Percentiles rank a stretch among this genome's conserved stretches.
Conservation (phyloP, 2,113 vertebrate species). For the Felis catus region F.catus_Fca126_mat1.0 CM031415.1:166594501-166595000, state of each 20-base stretch:
- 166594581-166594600: not conserved
- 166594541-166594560: not conserved
- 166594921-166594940: not conserved
- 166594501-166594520: not conserved
- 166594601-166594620: not conserved
- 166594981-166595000: not conserved
- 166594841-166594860: too few relatives aligned
- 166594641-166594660: too few relatives aligned
- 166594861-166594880: not conserved
- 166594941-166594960: too few relatives aligned
- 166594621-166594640: not conserved
- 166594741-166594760: too few relatives aligned
- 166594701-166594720: too few relatives aligned
- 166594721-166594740: too few relatives aligned
- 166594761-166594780: too few relatives aligned
- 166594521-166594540: not conserved
- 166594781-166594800: too few relatives aligned
- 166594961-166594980: not conserved
- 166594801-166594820: too few relatives aligned
- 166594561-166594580: not conserved
- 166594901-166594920: not conserved
- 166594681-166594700: too few relatives aligned
- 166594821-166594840: too few relatives aligned
- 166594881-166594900: not conserved
- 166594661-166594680: too few relatives aligned